Base-by-base conservation (phyloP, 2,113 vertebrate genomes). In the Catharus bicknelli region DNA sequence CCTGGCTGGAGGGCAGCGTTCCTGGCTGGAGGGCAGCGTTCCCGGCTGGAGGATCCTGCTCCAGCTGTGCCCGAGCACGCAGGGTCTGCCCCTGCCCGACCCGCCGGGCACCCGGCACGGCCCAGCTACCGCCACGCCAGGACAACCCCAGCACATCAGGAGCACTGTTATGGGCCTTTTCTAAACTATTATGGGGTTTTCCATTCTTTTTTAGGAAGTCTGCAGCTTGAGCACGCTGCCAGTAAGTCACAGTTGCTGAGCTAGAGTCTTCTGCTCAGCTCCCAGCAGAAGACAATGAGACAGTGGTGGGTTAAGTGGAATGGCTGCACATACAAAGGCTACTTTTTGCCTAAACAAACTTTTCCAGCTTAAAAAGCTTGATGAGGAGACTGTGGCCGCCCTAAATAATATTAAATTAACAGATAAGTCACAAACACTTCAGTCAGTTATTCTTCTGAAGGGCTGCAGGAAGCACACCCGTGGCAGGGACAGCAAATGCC, bases 51-150 rank as follows among this genome's bases (percentile, higher is more conserved):
- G 58, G 29, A 27, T 78, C n/a, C 69, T 2, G 0, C 29, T 0
- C 86, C 93, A 75, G 51, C 83, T 62, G 72, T 63, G 59, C 73
- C 86, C 16, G 1, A 19, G 55, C 90, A 84, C 34, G 4, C 73
- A 73, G 76, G 16, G 38, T 4, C 50, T 32, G 81, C 40, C 80
- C 6, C 34, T 7, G 32, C 0, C 1, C 1, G 4, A 9, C 8
- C 36, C 0, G 0, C 36, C 12, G 9, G 0, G 2, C 13, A 2
- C 57, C 3, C 2, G 1, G 50, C 18, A 3, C 2, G 3, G n/a
- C 48, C 2, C 0, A 1, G 27, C 4, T 2, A n/a, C 75, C 38
- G 47, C 51, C 5, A 8, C 7, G 1, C 8, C 19, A 47, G 22
- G 1, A 17, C 8, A 9, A 1, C 13, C 66, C 23, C 83, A 5